Evolutionary conservation across 1,140 invertebrate genomes (phyloP).

Genomic region (Aphaenogaster rudis): DNA sequence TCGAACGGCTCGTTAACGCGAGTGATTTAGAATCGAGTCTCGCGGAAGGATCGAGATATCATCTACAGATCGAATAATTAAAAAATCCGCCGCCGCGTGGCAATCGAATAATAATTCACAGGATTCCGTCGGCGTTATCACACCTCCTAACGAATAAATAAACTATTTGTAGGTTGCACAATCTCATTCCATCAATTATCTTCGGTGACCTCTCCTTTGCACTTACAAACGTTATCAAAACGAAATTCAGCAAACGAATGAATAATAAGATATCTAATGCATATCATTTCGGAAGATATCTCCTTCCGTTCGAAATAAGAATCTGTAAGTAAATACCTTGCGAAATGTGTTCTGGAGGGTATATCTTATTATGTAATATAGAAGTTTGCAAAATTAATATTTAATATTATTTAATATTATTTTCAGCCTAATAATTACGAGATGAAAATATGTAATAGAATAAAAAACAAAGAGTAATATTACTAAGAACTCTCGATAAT

Average conservation of each 20-base stretch:
- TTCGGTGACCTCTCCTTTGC: background rate
- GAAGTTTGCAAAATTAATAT: background rate
- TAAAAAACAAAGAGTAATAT: too few species aligned
- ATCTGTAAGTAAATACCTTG: background rate
- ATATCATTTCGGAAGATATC: background rate
- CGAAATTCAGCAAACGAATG: background rate
- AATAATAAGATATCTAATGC: constrained; percentile 1
- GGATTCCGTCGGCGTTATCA: background rate
- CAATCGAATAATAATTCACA: background rate
- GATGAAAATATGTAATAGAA: too few species aligned
- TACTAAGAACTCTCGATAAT: too few species aligned
- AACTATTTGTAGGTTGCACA: constrained; percentile 32
- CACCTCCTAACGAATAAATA: background rate
- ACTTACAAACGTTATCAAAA: background rate
- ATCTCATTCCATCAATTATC: constrained; percentile 38
- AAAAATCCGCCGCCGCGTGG: background rate
- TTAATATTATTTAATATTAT: background rate
- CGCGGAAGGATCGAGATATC: background rate
- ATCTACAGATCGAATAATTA: background rate
- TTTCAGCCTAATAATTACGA: too few species aligned
- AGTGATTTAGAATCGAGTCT: constrained; percentile 1
- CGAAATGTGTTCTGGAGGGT: background rate
- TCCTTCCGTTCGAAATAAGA: background rate
- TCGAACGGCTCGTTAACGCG: constrained; percentile 15
- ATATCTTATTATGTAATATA: background rate